Base-by-base conservation (phyloP, 1,140 invertebrate species). In the Stegodyphus mimosarum region DNA sequence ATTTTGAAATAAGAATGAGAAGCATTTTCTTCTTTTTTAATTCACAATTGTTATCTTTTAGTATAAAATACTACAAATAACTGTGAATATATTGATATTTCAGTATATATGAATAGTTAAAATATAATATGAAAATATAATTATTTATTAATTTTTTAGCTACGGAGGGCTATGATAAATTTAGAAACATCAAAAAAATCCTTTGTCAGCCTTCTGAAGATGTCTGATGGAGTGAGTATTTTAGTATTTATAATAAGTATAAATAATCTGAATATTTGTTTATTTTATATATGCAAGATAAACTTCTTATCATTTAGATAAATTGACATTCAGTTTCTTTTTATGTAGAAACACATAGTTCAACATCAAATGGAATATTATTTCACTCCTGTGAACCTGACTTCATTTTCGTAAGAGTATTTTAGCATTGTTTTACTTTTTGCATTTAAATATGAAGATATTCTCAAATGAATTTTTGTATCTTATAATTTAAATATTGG, bases 301-400 rank as follows among this genome's bases (percentile, higher is more conserved):
- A 33, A 33, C 33, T 33, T 33, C 33, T 33, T 33, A 33, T 33
- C 3, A 33, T 3, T 3, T 33, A 33, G 33, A 33, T 33, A 33
- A 33, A 33, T 33, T 33, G 33, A 33, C 3, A 33, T 33, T 33
- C 33, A 33, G 33, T 33, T 33, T 11, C 15, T 71, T 5, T 18
- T 51, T 18, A n/a, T 52, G 6, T 64, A 84, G 83, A 75, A 77
- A 63, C 53, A 84, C 17, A 77, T 84, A 60, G 83, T 84, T 66
- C 15, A 73, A 9, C 83, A 84, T 76, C 83, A 71, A 9, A 79
- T 79, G 76, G 76, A 86, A 74, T 86, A 86, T 79, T 86, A 64
- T 86, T 79, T 73, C 66, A 86, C 84, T 10, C 75, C 84, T 52
- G 13, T 86, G 15, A 79, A 86, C 11, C 66, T 67, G 7, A 86